These are phyloP conservation scores for Morpho deidamia DNA, from an alignment of 2,888 invertebrate species.

Conservation along the genomic window DNA sequence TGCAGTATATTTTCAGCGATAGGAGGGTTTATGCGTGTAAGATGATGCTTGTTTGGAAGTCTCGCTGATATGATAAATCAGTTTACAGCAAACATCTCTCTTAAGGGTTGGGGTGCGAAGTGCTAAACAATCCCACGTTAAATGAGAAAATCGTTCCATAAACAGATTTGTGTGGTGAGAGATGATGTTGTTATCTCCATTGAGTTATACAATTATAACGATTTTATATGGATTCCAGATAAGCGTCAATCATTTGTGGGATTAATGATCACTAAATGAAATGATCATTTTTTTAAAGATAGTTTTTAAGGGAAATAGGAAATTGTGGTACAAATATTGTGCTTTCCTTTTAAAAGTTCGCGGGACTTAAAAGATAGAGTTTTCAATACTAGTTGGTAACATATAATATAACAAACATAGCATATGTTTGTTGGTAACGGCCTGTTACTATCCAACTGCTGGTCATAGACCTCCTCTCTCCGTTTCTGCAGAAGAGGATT, in stretches of 20 bases:
- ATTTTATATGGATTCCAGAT: background rate
- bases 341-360: too few species aligned
- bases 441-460: too few species aligned
- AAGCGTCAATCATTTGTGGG: background rate
- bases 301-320: too few species aligned
- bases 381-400: too few species aligned
- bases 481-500: too few species aligned
- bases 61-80: conserved; percentile 75
- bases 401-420: too few species aligned
- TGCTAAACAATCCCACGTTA: conserved; percentile 59
- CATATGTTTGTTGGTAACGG: too few species aligned
- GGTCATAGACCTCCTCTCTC: too few species aligned
- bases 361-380: too few species aligned
- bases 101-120: conserved; percentile 56
- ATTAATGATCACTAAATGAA: background rate
- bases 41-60: conserved; percentile 75
- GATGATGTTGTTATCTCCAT: conserved; percentile 15
- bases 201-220: conserved; percentile 8
- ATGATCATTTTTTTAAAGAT: too few species aligned
- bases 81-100: conserved; percentile 71
- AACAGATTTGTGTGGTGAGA: conserved; percentile 22
- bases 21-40: conserved; percentile 74
- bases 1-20: conserved; percentile 51
- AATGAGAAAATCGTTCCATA: conserved; percentile 65
- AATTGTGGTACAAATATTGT: too few species aligned